Base-by-base conservation (phyloP, 2,888 invertebrate species). In the Thelaira solivaga region DNA sequence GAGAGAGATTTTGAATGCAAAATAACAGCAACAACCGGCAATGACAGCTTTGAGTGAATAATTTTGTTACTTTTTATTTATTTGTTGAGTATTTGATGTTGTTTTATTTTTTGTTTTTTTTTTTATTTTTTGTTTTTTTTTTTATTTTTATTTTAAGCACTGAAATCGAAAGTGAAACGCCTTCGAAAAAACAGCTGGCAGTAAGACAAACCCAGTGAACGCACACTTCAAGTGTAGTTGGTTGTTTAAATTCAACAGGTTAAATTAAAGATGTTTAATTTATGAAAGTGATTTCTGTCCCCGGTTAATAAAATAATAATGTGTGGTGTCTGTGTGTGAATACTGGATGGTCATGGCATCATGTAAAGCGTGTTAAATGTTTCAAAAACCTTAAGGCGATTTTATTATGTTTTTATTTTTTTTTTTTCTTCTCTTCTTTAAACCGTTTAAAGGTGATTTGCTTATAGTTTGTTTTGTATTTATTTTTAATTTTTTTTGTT, bases 91-190 rank as follows among this genome's bases (percentile, higher is more conserved):
- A 59, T 68, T 68, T 20, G 49, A 41, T 31, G 0, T 22, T 45
- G 34, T 16, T 47, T 31, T 41, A 49, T 41, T 67, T 34, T 10
- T 49, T 51, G 24, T 67, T 18, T 20, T 41, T 74, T 49, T 59
- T 16, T 62, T 68, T 68, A 22, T 55, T 51, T 31, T 0, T 22
- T 45, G 34, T 16, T 47, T 31, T 41, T 57, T 41, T 67, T 34
- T 10, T 49, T 51, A 24, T 67, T 18, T 20, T 41, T 41, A 10
- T 3, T 18, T 31, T 55, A 76, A 69, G 62, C 55, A 78, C 76
- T 84, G 82, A 84, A 86, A 86, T 84, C 83, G 85, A 86, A 86
- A 86, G 86, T 86, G 82, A 84, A 86, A 72, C 82, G 82, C 83
- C 85, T 83, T 83, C 84, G 10, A 51, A 59, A 53, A 24, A 20